phyloP scores from a whole-genome alignment of 2,113 vertebrate species.

The Paedocypris sp. region DNA sequence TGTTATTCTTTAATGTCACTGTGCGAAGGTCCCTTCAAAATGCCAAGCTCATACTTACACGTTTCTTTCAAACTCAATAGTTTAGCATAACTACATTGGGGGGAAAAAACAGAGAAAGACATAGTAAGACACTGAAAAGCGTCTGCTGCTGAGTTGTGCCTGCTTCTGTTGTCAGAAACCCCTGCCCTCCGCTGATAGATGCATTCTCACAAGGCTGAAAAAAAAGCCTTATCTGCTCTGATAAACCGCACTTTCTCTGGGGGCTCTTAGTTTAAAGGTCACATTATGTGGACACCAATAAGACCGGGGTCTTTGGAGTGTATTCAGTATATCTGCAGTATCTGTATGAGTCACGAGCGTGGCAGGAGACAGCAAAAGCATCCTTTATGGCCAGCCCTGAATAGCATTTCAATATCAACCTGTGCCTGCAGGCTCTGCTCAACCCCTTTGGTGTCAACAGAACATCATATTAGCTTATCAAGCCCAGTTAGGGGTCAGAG shows the following conservation, averaged over 20 bases:
- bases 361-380: constrained; percentile 5
- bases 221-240: constrained; percentile 26
- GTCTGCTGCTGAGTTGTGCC: constrained; percentile 1
- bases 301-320: constrained; percentile 12
- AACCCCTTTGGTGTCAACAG: constrained; percentile 24
- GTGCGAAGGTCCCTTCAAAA: too few relatives aligned
- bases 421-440: constrained; percentile 21
- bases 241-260: constrained; percentile 27
- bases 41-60: too few relatives aligned
- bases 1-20: too few relatives aligned
- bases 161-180: background rate
- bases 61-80: too few relatives aligned
- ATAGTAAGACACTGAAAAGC: too few relatives aligned
- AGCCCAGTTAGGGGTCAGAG: constrained; percentile 10
- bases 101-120: too few relatives aligned
- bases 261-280: constrained; percentile 30
- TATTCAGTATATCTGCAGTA: constrained; percentile 13
- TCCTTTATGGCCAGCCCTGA: constrained; percentile 12
- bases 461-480: constrained; percentile 27
- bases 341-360: constrained; percentile 12
- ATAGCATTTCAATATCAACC: constrained; percentile 32
- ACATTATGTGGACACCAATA: constrained; percentile 4
- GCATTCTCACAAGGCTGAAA: constrained; percentile 5
- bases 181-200: constrained; percentile 15
- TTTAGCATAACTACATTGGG: too few relatives aligned